phyloP scores from a whole-genome alignment of 2,888 invertebrate genomes.

The Pseudococcus viburni region DNA sequence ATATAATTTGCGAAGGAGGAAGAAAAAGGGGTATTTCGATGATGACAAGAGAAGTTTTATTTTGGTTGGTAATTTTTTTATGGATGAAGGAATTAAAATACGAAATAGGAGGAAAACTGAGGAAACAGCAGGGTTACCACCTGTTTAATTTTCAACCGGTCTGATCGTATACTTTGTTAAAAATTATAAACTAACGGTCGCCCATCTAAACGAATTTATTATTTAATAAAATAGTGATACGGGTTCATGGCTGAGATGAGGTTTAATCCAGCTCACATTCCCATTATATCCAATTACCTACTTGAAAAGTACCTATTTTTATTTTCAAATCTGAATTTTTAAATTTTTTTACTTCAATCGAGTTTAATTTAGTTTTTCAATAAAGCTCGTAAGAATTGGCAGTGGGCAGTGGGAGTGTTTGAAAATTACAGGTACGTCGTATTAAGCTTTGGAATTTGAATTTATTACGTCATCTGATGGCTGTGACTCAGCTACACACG shows the following conservation, averaged over 20 bases:
- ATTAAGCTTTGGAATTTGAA: background rate
- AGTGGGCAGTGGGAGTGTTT: no score
- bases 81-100: background rate
- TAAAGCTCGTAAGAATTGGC: no score
- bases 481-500: background rate
- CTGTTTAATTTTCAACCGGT: background rate
- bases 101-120: background rate
- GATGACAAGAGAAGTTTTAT: background rate
- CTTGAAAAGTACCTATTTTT: no score
- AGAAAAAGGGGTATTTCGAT: background rate
- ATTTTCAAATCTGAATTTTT: no score
- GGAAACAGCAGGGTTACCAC: conserved; percentile 8
- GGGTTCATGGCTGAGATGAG: background rate
- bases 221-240: background rate
- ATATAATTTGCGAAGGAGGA: background rate
- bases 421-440: background rate
- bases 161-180: no score
- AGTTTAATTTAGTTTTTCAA: no score
- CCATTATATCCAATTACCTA: background rate
- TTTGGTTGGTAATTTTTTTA: background rate
- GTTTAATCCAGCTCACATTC: background rate
- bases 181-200: background rate
- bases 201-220: background rate
- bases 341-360: no score
- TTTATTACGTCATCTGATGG: background rate